Evolutionary conservation across 2,888 invertebrate genomes (phyloP).

Genomic region (Candidula unifasciata): DNA sequence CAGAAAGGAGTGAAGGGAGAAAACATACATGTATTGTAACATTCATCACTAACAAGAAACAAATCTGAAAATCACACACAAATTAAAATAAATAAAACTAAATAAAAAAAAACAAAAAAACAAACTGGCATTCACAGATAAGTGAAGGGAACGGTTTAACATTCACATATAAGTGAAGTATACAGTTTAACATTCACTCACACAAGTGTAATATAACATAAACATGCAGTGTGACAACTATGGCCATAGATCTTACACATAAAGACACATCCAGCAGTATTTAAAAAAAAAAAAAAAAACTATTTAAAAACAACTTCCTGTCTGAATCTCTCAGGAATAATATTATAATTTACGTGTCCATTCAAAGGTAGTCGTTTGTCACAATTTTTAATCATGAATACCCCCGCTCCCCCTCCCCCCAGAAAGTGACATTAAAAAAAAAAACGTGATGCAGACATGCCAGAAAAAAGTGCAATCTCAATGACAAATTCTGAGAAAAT

Average conservation of each 20-base stretch:
- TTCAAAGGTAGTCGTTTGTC: neutral
- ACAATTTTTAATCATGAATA: neutral
- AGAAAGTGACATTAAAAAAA: neutral
- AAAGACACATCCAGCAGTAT: neutral
- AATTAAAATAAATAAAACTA: too few relatives aligned
- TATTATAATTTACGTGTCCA: neutral
- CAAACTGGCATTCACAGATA: too few relatives aligned
- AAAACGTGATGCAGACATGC: neutral
- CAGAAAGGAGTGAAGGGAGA: too few relatives aligned
- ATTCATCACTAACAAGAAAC: too few relatives aligned
- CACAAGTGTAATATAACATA: neutral
- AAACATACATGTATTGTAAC: too few relatives aligned
- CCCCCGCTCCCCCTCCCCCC: neutral
- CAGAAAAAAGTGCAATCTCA: neutral
- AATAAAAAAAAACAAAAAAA: too few relatives aligned
- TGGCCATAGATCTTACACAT: neutral
- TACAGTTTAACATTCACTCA: neutral
- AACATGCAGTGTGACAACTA: constrained; percentile 20
- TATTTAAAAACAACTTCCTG: too few relatives aligned
- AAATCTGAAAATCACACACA: too few relatives aligned
- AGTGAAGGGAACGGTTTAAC: too few relatives aligned
- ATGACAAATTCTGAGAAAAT: neutral
- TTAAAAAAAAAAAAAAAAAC: neutral
- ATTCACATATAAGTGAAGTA: neutral
- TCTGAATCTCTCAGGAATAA: too few relatives aligned